These are phyloP conservation scores for Cataglyphis cursor DNA, from an alignment of 2,888 invertebrate genomes.

Conservation along the genomic window DNA sequence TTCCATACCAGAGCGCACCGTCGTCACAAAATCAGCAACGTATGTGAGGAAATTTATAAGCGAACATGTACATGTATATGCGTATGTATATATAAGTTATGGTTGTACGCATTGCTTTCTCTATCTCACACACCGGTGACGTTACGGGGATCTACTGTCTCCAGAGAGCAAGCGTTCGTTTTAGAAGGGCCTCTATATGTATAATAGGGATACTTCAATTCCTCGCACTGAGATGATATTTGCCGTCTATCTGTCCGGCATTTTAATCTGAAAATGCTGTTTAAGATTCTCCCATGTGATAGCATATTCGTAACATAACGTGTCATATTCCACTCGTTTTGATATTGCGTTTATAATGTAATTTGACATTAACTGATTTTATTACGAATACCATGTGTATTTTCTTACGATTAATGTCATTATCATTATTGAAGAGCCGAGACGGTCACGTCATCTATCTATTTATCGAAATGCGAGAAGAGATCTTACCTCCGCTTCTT, in stretches of 20 bases:
- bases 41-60: conserved; percentile 45
- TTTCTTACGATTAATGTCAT: conserved; percentile 40
- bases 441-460: conserved; percentile 32
- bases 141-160: conserved; percentile 63
- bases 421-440: not conserved
- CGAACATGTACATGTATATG: not conserved
- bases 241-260: conserved; percentile 79
- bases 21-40: conserved; percentile 20
- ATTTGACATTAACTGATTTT: conserved; percentile 68
- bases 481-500: conserved; percentile 54
- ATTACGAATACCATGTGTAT: conserved; percentile 66
- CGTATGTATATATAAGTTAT: not conserved
- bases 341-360: conserved; percentile 54
- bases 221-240: conserved; percentile 75
- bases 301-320: not conserved
- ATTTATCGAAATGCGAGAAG: conserved; percentile 57
- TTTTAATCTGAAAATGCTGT: conserved; percentile 72
- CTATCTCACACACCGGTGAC: not conserved
- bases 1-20: not conserved
- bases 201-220: conserved; percentile 79
- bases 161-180: conserved; percentile 68
- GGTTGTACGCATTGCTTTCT: conserved; percentile 47
- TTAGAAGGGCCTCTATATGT: conserved; percentile 75
- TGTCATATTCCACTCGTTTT: not conserved
- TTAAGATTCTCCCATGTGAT: conserved; percentile 36